Conservation (phyloP, 2,888 invertebrate species). For the Ochropacha duplaris region DNA sequence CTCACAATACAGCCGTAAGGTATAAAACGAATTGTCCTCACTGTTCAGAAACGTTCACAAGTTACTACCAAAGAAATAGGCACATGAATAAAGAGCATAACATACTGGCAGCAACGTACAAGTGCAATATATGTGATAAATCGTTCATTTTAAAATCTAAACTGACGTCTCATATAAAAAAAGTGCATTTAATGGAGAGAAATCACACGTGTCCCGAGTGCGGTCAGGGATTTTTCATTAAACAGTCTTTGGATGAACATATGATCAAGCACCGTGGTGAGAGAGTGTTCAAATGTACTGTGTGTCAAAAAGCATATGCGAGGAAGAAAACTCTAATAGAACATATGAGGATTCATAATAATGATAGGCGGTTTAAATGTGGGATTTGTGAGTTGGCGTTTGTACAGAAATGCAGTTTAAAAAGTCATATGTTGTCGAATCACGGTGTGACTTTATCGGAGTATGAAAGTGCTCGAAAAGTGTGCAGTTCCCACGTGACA, state of each 20-base stretch:
- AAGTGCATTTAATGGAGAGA: constrained; percentile 70
- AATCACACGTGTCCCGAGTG: constrained; percentile 70
- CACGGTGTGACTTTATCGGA: constrained; percentile 64
- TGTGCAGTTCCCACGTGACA: background rate
- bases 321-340: constrained; percentile 70
- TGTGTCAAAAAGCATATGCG: constrained; percentile 67
- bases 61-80: constrained; percentile 67
- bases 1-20: constrained; percentile 58
- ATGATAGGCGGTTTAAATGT: constrained; percentile 70
- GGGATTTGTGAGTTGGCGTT: constrained; percentile 63
- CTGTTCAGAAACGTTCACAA: constrained; percentile 63
- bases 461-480: constrained; percentile 42
- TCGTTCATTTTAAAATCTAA: constrained; percentile 68
- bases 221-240: constrained; percentile 69
- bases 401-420: constrained; percentile 71
- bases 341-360: constrained; percentile 74
- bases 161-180: constrained; percentile 68
- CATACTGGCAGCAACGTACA: constrained; percentile 57
- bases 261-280: constrained; percentile 74
- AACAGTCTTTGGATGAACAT: constrained; percentile 68
- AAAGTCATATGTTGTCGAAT: constrained; percentile 71
- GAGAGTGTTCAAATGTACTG: constrained; percentile 61
- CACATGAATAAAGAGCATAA: constrained; percentile 72
- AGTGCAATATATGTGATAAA: constrained; percentile 72
- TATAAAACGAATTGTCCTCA: constrained; percentile 69